Base-by-base conservation (phyloP, 1,140 invertebrate species). In the Pachyrhynchus sulphureomaculatus region DNA sequence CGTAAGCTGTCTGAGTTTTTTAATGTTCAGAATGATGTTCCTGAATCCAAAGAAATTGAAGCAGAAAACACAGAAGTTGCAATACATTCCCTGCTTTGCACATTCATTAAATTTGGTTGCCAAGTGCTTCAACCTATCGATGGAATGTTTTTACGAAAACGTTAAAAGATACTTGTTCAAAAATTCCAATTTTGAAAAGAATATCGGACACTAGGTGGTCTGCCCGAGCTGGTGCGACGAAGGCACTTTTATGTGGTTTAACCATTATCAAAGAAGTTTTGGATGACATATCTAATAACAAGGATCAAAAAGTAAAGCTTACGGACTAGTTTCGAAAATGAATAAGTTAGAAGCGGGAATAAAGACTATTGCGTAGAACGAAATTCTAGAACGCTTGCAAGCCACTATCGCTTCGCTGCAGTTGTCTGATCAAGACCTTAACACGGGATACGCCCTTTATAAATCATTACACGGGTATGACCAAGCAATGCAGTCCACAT, bases 221-320 rank as follows among this genome's bases (percentile, higher is more conserved):
- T 32, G 58, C 53, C 32, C 37, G 49, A 68, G 64, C 66, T 64
- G 66, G 66, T 56, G 66, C 54, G 49, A 66, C 64, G 54, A 66
- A 66, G 32, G 60, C 56, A 51, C 45, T 67, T 57, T 57, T 61
- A 55, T 41, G 44, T 51, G 62, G 47, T 51, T 67, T 57, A 53
- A 52, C 13, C 13, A 64, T 37, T 64, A 64, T 66, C 33, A 64
- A 53, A 47, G 21, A 66, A 66, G 61, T 48, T 36, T 36, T 36
- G 3, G 34, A 36, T 26, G n/a, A n/a, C n/a, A n/a, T n/a, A n/a
- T n/a, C n/a, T n/a, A n/a, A n/a, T n/a, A n/a, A n/a, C n/a, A n/a
- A n/a, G n/a, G n/a, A n/a, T n/a, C n/a, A n/a, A n/a, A n/a, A n/a
- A n/a, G n/a, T n/a, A n/a, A n/a, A 45, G 53, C 52, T 15, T 61